Evolutionary conservation across 2,113 vertebrate genomes (phyloP).

Genomic region (Sinosuthora webbiana): DNA sequence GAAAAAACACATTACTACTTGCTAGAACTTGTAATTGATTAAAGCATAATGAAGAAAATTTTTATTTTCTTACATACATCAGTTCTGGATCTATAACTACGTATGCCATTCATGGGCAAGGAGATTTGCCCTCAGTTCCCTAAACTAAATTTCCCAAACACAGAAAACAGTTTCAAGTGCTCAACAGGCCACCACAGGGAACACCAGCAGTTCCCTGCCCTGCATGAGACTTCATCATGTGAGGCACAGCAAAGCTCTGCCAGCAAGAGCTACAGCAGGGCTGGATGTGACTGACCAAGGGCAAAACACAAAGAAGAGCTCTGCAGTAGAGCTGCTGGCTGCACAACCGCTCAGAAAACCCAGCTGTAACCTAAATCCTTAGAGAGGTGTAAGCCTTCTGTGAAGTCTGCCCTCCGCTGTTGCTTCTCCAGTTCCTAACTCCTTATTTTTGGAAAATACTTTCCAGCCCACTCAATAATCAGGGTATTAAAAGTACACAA

Average conservation of each 20-base stretch:
- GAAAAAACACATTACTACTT: not conserved
- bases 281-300: not conserved
- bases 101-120: not conserved
- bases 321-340: fast-evolving
- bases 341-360: not conserved
- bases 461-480: no score
- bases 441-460: not conserved
- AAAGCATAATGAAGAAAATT: not conserved
- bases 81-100: not conserved
- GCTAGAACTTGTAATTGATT: not conserved
- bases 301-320: not conserved
- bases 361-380: not conserved
- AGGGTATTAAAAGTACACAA: not conserved
- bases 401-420: fast-evolving
- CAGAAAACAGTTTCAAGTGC: not conserved
- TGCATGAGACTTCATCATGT: not conserved
- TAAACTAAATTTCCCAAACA: not conserved
- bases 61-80: not conserved
- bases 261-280: not conserved
- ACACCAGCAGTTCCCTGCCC: fast-evolving
- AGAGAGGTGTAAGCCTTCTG: not conserved
- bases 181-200: not conserved
- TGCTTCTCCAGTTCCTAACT: not conserved
- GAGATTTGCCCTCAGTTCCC: not conserved
- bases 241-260: not conserved